Conservation (phyloP, 2,797 vertebrate species). For the Mormyrops boulengeri region DNA sequence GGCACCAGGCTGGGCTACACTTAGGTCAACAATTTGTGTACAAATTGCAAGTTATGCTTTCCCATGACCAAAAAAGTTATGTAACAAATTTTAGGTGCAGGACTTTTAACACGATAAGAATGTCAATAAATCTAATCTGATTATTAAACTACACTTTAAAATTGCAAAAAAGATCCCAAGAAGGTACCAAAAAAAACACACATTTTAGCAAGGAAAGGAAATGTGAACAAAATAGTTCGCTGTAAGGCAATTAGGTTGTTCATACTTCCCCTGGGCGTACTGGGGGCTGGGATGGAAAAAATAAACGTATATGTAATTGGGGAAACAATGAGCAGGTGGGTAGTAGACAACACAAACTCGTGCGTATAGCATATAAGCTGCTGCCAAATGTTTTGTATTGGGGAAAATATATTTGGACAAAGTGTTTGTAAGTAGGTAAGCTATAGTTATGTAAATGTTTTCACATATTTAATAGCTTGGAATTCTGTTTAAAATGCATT, state of each 20-base stretch:
- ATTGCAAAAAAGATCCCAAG: neutral
- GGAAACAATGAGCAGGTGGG: neutral
- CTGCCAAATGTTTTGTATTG: neutral
- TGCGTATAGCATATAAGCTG: neutral
- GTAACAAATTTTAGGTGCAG: neutral
- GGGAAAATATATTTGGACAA: neutral
- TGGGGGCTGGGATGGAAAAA: neutral
- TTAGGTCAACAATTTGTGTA: neutral
- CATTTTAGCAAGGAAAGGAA: neutral
- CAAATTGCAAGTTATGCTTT: neutral
- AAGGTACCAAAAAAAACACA: neutral
- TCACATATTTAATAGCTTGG: neutral
- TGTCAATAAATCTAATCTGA: neutral
- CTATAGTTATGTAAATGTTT: neutral
- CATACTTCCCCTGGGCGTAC: neutral
- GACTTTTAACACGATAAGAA: neutral
- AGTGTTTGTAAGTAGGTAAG: neutral
- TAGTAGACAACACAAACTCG: neutral
- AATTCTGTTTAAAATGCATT: neutral
- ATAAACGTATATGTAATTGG: neutral
- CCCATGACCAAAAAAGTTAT: neutral
- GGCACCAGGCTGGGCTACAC: neutral
- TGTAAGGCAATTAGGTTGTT: neutral
- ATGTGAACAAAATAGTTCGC: neutral
- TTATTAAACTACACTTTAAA: neutral